Evolutionary conservation across 1,140 invertebrate genomes (phyloP).

Genomic region (Scylla paramamosain): DNA sequence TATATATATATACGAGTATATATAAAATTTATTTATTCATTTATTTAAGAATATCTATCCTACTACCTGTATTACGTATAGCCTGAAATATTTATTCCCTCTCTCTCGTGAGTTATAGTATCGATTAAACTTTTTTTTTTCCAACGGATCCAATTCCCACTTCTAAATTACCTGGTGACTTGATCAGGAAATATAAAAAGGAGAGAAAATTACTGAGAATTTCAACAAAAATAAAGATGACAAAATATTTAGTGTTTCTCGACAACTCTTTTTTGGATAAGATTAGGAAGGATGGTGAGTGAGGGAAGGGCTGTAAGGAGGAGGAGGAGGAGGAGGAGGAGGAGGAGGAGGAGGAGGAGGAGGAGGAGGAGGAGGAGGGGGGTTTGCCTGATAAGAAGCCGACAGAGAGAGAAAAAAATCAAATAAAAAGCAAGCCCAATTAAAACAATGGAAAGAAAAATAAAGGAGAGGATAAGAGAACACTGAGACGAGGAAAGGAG

Average conservation of each 20-base stretch:
- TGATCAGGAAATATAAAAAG: too few relatives aligned
- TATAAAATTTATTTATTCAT: neutral
- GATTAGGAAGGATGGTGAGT: neutral
- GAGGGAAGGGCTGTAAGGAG: neutral
- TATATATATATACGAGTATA: conserved; percentile 28
- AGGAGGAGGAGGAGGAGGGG: neutral
- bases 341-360: neutral
- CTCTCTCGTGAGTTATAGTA: too few relatives aligned
- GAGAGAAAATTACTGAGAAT: too few relatives aligned
- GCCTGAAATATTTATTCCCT: too few relatives aligned
- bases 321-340: neutral
- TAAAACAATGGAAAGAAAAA: neutral
- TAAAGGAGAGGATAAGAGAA: neutral
- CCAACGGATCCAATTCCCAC: too few relatives aligned
- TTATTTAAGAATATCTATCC: neutral
- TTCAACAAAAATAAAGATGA: too few relatives aligned
- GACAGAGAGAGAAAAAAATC: neutral
- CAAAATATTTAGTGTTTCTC: too few relatives aligned
- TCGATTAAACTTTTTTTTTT: too few relatives aligned
- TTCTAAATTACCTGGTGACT: too few relatives aligned
- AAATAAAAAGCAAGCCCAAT: neutral
- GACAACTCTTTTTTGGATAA: neutral
- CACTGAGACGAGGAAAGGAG: neutral
- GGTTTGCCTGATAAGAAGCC: neutral
- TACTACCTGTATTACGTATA: too few relatives aligned